Base-by-base conservation (phyloP, 2,113 vertebrate genomes). In the Irena cyanogastra region DNA sequence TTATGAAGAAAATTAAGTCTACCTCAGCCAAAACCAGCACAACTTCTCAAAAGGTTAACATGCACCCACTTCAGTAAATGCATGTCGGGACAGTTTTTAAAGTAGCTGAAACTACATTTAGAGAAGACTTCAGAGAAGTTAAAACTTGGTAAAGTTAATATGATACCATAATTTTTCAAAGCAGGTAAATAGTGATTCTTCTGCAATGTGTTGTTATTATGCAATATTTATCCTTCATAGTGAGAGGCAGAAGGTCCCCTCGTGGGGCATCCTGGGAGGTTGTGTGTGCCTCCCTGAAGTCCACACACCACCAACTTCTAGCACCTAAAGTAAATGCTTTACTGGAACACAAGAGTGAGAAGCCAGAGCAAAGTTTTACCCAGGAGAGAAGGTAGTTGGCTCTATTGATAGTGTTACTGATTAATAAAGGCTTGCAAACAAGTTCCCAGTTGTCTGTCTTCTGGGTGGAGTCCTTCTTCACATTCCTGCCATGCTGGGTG, bases 401-500 rank as follows among this genome's bases (percentile, higher is more conserved):
- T 50, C 42, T 75, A 0, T 21, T 85, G 71, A 63, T 61, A 61
- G 78, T 88, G 79, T 87, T 90, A 64, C 60, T 87, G 86, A 63
- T 96, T 81, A 79, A 49, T 90, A 50, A 74, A 92, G 42, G 13
- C 56, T 90, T 74, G 72, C 72, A 74, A 84, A 93, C 85, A 93
- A 90, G 78, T 90, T 86, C 83, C 76, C 8, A 0, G 64, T 86
- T 89, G 72, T 95, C 80, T 89, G 68, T 66, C 68, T 95, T 47
- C 69, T 93, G 93, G 83, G 91, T 89, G 89, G 86, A 92, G 89
- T 78, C 27, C 56, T 90, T 18, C 84, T 89, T 74, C 72, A 12
- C 93, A 94, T 97, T 94, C 91, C 83, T 95, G 76, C 72, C 47
- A 9, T 6, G 5, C 64, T 96, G 28, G 1, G 60, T 96, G 95